Evolutionary conservation across 53 echinoderm and acorn worm genomes (phyloP).

Genomic region (Astropecten irregularis): DNA sequence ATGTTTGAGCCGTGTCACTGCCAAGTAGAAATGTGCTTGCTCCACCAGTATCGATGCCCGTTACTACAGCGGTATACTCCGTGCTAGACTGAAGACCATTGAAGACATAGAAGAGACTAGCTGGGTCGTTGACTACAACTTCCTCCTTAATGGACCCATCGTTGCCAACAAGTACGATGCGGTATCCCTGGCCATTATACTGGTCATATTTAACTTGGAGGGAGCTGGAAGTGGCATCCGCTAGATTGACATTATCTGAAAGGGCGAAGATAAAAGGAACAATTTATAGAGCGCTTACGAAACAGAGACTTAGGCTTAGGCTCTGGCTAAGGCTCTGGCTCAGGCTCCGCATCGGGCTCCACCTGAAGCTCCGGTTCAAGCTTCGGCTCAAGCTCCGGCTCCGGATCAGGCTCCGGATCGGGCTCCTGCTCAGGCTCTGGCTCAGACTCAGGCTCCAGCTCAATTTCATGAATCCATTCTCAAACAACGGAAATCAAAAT

Average conservation of each 20-base stretch:
- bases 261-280: neutral
- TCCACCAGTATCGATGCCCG: neutral
- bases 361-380: too few species aligned
- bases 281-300: too few species aligned
- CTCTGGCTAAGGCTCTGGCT: too few species aligned
- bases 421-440: too few species aligned
- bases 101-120: neutral
- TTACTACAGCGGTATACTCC: constrained; percentile 17
- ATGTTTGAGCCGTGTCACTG: constrained; percentile 25
- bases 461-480: too few species aligned
- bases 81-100: constrained; percentile 12
- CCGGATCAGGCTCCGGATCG: too few species aligned
- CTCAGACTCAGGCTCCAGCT: too few species aligned
- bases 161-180: constrained; percentile 14
- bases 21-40: neutral
- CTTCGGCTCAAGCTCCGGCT: too few species aligned
- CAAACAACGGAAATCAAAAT: too few species aligned
- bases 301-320: too few species aligned
- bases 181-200: neutral
- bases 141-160: constrained; percentile 13
- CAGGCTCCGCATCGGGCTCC: too few species aligned
- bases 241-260: constrained; percentile 22
- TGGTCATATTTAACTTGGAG: constrained; percentile 19
- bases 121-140: neutral
- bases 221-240: neutral